Conservation (phyloP, 2,797 vertebrate genomes). For the Champsocephalus esox region DNA sequence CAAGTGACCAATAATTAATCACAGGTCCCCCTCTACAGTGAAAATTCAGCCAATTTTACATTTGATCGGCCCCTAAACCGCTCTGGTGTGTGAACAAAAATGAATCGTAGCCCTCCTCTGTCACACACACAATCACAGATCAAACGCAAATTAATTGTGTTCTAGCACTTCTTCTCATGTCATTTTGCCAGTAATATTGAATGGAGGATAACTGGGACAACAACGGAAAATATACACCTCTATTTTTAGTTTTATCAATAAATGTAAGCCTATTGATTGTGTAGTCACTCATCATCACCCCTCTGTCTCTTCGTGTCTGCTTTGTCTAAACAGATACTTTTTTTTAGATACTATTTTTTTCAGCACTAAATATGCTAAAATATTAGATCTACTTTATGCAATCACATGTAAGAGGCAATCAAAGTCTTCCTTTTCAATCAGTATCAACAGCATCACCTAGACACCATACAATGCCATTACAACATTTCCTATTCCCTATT, state of each 20-base stretch:
- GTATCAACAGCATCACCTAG: conserved; percentile 61
- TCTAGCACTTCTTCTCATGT: conserved; percentile 10
- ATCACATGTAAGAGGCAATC: neutral
- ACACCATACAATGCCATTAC: conserved; percentile 33
- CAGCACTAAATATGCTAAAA: neutral
- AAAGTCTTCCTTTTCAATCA: neutral
- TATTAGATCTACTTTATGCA: neutral
- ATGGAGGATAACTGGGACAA: conserved; percentile 32
- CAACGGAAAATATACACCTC: conserved; percentile 18
- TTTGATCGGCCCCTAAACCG: neutral
- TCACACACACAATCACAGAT: conserved; percentile 9
- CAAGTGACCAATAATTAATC: conserved; percentile 1
- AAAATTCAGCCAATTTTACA: neutral
- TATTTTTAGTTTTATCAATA: conserved; percentile 44
- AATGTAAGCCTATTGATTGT: conserved; percentile 25
- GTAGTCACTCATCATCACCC: neutral
- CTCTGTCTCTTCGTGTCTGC: neutral
- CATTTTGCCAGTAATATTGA: conserved; percentile 26
- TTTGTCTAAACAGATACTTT: neutral
- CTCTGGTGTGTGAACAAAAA: conserved; percentile 9
- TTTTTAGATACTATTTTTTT: neutral
- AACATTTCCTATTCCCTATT: neutral
- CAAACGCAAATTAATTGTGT: conserved; percentile 15
- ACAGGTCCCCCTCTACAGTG: conserved; percentile 1
- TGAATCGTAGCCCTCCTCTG: neutral